phyloP scores from a whole-genome alignment of 2,113 vertebrate species.

The Cricetomys ansorgei region DNA sequence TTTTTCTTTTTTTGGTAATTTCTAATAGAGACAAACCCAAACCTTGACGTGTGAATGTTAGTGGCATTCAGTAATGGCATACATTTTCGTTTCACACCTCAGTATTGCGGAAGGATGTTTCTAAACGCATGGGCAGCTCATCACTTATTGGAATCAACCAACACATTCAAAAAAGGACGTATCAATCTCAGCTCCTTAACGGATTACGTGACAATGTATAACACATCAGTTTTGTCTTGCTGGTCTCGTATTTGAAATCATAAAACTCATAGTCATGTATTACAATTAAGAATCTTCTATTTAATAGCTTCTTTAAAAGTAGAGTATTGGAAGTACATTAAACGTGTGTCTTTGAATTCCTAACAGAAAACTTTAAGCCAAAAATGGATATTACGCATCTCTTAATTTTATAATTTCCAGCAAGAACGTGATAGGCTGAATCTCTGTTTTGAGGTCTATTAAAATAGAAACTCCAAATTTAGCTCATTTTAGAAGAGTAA shows the following conservation, averaged over 20 bases:
- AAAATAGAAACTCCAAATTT: not conserved
- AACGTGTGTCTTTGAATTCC: not conserved
- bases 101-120: not conserved
- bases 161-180: not conserved
- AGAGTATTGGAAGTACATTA: not conserved
- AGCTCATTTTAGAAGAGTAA: not conserved
- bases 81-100: not conserved
- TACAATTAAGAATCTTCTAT: not conserved
- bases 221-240: not conserved
- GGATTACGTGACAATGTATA: not conserved
- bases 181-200: not conserved
- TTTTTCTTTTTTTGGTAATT: conserved; percentile 25
- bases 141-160: not conserved
- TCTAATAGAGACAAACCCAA: not conserved
- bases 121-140: not conserved
- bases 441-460: not conserved
- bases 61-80: not conserved
- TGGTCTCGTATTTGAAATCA: conserved; percentile 19
- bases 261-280: not conserved
- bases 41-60: not conserved
- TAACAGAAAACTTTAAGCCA: conserved; percentile 9
- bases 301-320: not conserved
- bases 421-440: not conserved
- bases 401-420: not conserved
- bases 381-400: not conserved